A percentile compares a stretch with the other conserved stretches of the same genome.
phyloP scores from a whole-genome alignment of 2,113 vertebrate genomes.

The Trogon melanurus region DNA sequence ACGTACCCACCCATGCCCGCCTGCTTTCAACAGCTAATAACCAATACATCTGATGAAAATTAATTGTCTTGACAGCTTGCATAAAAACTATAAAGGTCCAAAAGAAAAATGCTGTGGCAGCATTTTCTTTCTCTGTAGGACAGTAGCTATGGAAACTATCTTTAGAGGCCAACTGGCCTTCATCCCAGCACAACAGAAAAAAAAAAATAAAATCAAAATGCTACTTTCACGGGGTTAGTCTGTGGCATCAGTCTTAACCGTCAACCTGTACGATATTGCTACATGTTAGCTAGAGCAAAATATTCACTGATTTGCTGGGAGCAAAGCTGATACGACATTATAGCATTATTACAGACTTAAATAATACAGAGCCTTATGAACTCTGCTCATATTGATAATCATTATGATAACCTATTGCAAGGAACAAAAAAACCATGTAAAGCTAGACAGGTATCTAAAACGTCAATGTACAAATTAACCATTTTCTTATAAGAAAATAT shows the following conservation, averaged over 20 bases:
- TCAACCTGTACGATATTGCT: background rate
- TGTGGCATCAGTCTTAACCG: conserved; percentile 41
- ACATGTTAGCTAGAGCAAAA: background rate
- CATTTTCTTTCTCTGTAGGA: conserved; percentile 71
- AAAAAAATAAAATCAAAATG: conserved; percentile 64
- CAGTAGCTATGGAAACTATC: conserved; percentile 81
- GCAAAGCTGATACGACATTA: background rate
- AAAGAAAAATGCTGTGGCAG: conserved; percentile 61
- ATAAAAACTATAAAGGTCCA: conserved; percentile 54
- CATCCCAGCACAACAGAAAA: conserved; percentile 55
- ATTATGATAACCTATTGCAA: background rate
- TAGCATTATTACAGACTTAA: background rate
- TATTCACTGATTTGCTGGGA: background rate
- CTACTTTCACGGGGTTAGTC: conserved; percentile 42
- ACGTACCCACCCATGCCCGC: background rate
- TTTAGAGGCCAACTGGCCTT: conserved; percentile 72
- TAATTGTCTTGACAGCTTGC: conserved; percentile 56
- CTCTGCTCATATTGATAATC: background rate
- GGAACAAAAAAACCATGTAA: background rate
- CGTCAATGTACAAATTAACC: background rate
- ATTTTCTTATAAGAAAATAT: background rate
- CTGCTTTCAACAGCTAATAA: conserved; percentile 48
- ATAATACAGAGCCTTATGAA: background rate
- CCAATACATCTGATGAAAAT: conserved; percentile 56
- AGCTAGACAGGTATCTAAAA: background rate